phyloP scores from a whole-genome alignment of 2,113 vertebrate genomes.

The Colinus virginianus region DNA sequence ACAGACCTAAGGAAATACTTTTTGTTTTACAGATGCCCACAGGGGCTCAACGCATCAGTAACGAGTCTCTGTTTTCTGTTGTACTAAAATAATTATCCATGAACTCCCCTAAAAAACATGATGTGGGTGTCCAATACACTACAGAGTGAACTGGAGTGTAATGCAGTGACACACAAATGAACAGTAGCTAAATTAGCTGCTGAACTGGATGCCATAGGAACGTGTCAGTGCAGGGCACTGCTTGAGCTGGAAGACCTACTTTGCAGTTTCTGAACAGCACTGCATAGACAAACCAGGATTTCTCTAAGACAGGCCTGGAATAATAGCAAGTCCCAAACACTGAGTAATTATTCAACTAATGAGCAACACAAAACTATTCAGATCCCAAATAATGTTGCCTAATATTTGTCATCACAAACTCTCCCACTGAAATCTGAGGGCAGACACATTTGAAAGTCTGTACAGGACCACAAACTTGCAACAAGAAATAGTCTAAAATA shows the following conservation, averaged over 20 bases:
- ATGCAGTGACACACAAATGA: not conserved
- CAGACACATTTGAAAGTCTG: not conserved
- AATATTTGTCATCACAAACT: not conserved
- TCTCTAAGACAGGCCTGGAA: not conserved
- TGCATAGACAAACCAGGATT: not conserved
- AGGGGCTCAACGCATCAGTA: not conserved
- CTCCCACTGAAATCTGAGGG: not conserved
- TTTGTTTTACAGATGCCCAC: not conserved
- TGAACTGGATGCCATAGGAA: not conserved
- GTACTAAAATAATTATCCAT: not conserved
- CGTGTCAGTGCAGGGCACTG: not conserved
- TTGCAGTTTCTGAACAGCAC: not conserved
- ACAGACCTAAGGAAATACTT: not conserved
- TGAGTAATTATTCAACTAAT: slow-evolving; percentile 11
- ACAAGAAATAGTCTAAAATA: not conserved
- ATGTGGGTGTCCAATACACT: not conserved
- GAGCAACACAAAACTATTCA: not conserved
- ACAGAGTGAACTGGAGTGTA: not conserved
- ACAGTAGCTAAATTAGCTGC: not conserved
- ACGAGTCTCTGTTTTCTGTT: not conserved
- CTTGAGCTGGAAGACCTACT: not conserved
- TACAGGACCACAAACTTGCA: not conserved
- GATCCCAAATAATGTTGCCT: not conserved
- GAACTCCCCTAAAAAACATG: not conserved
- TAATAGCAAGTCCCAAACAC: not conserved